Percentiles rank a stretch among this genome's conserved stretches.
Conservation (phyloP, 2,888 invertebrate species). For the Archips xylosteana region DNA sequence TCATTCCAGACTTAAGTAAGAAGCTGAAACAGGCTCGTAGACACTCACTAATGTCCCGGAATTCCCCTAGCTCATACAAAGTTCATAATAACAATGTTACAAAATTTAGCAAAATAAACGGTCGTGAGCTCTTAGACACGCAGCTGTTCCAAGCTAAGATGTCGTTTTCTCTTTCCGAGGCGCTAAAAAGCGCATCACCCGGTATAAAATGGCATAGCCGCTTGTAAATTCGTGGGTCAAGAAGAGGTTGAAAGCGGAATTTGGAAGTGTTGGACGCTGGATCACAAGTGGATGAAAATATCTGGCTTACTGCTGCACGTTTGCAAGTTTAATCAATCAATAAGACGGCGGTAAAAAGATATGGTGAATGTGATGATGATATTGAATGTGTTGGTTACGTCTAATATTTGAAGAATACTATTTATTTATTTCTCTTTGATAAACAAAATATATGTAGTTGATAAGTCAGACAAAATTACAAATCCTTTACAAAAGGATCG, state of each 20-base stretch:
- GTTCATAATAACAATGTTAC: conserved; percentile 44
- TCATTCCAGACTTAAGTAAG: conserved; percentile 22
- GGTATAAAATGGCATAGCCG: conserved; percentile 72
- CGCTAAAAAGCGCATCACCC: conserved; percentile 81
- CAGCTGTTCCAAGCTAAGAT: conserved; percentile 61
- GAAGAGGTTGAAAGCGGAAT: conserved; percentile 46
- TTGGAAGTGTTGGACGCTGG: not conserved
- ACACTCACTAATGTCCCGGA: conserved; percentile 23
- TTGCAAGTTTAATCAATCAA: too few relatives aligned
- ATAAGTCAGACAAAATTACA: too few relatives aligned
- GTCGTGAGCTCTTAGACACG: conserved; percentile 49
- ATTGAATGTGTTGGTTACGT: too few relatives aligned
- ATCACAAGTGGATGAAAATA: too few relatives aligned
- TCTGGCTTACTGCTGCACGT: too few relatives aligned
- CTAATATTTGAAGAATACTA: too few relatives aligned
- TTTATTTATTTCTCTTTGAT: too few relatives aligned
- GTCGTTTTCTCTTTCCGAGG: conserved; percentile 71
- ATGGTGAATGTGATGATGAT: too few relatives aligned
- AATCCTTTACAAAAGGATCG: too few relatives aligned
- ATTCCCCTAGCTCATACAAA: conserved; percentile 33
- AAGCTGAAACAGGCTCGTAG: conserved; percentile 7
- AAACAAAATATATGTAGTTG: too few relatives aligned
- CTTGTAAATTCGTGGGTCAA: conserved; percentile 59
- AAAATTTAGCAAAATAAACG: conserved; percentile 47
- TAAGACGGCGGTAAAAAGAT: too few relatives aligned